Percentiles rank a stretch among this genome's conserved stretches.
Evolutionary conservation across 2,888 invertebrate species (phyloP).

Genomic region (Eutolmus rufibarbis): DNA sequence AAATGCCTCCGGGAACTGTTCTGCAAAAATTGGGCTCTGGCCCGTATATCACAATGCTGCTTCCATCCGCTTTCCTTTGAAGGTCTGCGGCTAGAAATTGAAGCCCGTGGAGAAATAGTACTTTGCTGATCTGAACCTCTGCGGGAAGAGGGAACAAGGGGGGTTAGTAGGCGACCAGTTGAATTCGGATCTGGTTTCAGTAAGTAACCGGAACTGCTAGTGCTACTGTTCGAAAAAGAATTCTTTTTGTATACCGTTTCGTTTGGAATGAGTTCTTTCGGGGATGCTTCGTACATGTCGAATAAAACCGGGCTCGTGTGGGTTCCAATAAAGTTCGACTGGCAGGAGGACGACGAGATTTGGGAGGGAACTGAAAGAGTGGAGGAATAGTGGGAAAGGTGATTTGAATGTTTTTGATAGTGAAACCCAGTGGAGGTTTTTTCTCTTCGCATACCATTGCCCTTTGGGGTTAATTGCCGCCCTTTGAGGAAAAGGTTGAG

Average conservation of each 20-base stretch:
- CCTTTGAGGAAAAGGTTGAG: slow-evolving; percentile 61
- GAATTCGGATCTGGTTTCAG: not conserved
- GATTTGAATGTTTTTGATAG: not conserved
- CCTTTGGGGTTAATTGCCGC: slow-evolving; percentile 57
- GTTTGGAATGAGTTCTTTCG: not conserved
- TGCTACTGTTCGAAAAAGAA: not conserved
- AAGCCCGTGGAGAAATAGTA: not conserved
- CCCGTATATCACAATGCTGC: not conserved
- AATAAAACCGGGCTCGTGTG: not conserved
- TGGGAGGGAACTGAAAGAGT: slow-evolving; percentile 4
- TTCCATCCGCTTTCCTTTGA: not conserved
- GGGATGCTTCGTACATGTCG: not conserved
- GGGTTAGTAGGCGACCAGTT: slow-evolving; percentile 3
- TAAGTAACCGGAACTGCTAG: not conserved
- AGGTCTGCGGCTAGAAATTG: not conserved
- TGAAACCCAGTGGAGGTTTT: slow-evolving; percentile 12
- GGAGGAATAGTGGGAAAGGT: not conserved
- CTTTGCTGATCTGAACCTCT: not conserved
- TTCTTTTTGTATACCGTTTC: slow-evolving; percentile 29
- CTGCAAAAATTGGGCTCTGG: not conserved
- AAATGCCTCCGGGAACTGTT: slow-evolving; percentile 53
- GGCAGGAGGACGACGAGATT: not conserved
- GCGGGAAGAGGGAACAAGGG: not conserved
- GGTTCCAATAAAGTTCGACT: not conserved
- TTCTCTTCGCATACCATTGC: slow-evolving; percentile 50